Conservation (phyloP, 1,140 invertebrate species). For the Zaprionus vittiger region DNA sequence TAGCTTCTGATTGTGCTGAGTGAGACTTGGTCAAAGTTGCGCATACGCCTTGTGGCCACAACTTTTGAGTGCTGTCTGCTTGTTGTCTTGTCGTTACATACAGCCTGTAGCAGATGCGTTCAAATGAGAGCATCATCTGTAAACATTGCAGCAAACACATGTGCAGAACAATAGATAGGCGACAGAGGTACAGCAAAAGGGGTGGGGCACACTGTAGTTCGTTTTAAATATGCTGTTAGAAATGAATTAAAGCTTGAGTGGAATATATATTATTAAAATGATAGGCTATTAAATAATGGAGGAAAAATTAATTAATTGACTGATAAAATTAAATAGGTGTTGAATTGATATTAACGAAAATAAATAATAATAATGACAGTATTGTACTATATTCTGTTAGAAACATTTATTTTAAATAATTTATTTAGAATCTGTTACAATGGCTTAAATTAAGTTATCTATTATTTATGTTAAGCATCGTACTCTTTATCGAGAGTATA, state of each 20-base stretch:
- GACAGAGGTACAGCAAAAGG: background rate
- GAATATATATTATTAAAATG: background rate
- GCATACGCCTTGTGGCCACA: background rate
- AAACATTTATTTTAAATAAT: no score
- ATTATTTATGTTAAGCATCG: background rate
- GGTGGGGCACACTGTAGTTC: background rate
- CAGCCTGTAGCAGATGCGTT: background rate
- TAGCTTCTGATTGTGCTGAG: background rate
- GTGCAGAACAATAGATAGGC: background rate
- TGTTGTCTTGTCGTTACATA: background rate
- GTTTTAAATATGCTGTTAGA: constrained; percentile 8
- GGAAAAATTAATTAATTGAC: background rate
- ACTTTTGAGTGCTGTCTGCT: constrained; percentile 1
- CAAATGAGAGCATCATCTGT: background rate
- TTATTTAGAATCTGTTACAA: no score
- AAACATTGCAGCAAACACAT: background rate
- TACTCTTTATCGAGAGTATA: background rate
- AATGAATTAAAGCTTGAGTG: constrained; percentile 10
- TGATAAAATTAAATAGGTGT: no score
- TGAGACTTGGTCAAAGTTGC: background rate
- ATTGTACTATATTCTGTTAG: no score
- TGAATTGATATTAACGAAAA: no score
- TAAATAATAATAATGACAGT: no score
- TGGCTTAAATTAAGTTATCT: no score
- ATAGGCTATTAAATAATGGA: background rate